Base-by-base conservation (phyloP, 2,113 vertebrate genomes). In the Notarius quadriscutis region DNA sequence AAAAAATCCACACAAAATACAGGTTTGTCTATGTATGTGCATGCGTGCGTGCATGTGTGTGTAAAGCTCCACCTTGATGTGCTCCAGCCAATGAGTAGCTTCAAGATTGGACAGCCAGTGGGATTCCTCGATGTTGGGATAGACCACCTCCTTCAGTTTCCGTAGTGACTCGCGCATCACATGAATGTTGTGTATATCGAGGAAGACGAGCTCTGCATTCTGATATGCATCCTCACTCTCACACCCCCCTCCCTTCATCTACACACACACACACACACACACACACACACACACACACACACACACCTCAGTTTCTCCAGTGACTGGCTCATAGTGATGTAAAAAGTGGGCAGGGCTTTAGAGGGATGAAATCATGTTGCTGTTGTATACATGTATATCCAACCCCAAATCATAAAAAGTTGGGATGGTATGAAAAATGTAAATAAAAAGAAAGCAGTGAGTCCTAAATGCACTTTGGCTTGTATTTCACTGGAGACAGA, bases 181-280 rank as follows among this genome's bases (percentile, higher is more conserved):
- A 0, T 99, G 98, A 91, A 99, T 99, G 81, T 99, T 99, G 89
- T 99, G 98, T 90, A 99, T 99, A 89, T 99, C 98, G 92, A 99
- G 91, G 90, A 99, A 99, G 88, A 99, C 94, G 51, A 99, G 92
- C 88, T 99, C 98, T 48, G 97, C 97, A 53, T 98, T 99, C 93
- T 99, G 98, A 95, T 99, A 99, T 6, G 98, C 97, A 77, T 99
- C 98, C 90, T 99, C 98, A 0, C 97, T 99, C 92, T 99, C 98
- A 91, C 95, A 99, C 41, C 98, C 98, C 5, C 98, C 98, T 5
- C 98, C 98, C 93, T 99, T 99, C 92, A 98, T 97, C 98, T 99
- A 89, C 27, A 30, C 41, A 27, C 48, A 89, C 65, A 87, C 17
- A 78, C 84, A 86, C 50, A 67, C 8, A 84, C 34, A 75, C 57